Base-by-base conservation (phyloP, 2,888 invertebrate species). In the Crematogaster levior region DNA sequence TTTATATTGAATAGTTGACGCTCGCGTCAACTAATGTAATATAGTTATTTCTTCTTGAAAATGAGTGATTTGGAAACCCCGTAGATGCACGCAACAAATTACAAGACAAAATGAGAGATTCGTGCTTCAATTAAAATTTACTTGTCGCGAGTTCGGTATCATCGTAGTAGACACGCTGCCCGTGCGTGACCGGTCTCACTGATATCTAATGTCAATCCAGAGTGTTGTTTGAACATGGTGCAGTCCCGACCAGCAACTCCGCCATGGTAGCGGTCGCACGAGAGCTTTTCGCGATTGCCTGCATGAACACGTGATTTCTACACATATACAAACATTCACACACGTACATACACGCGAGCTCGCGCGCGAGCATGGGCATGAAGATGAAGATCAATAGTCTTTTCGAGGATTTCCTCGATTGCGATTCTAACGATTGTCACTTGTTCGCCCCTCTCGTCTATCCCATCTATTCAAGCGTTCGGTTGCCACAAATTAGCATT, bases 341-440 rank as follows among this genome's bases (percentile, higher is more conserved):
- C 37, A 1, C 7, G 21, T 10, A 1, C 24, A 5, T 15, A 1
- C 37, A 3, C 5, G 30, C 58, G 58, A 37, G 7, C 18, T 6
- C 9, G 1, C 34, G 7, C n/a, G 34, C 30, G 15, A n/a, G 15
- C 18, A 21, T 12, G 24, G 12, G 1, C 18, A 21, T 27, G 24
- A 65, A 21, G 27, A 30, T 65, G 40, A 34, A 43, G 24, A 68
- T 79, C 43, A 56, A 56, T 77, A 66, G 21, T 24, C 68, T 85
- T 85, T 82, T 86, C 89, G 79, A 86, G 88, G 83, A 88, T 86
- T 83, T 88, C 85, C 85, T 80, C 85, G 82, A 88, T 88, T 85
- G 84, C 83, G 85, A 86, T 84, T 85, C 87, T 82, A 88, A 88
- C 84, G 85, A 88, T 86, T 88, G 88, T 88, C 86, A 88, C 88